These are phyloP conservation scores for Nineta flava DNA, from an alignment of 2,888 invertebrate genomes.

Conservation along the genomic window DNA sequence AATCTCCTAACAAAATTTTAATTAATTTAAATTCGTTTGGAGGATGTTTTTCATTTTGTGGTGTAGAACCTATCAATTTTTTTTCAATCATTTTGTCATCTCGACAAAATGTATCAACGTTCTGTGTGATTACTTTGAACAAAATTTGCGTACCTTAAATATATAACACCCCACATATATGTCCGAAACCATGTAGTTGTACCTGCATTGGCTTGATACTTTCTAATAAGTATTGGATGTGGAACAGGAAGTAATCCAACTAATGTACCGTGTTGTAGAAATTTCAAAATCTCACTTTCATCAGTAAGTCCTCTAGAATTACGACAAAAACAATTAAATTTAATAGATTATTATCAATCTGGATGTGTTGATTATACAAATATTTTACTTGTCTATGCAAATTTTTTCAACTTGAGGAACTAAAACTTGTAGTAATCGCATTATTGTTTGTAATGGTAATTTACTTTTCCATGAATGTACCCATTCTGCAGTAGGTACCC, in stretches of 20 bases:
- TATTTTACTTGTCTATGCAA: constrained; percentile 88
- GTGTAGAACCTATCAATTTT: no score
- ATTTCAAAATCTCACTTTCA: constrained; percentile 97
- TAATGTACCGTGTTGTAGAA: constrained; percentile 94
- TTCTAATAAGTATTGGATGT: constrained; percentile 95
- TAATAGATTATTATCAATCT: not conserved
- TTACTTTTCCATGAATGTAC: constrained; percentile 93
- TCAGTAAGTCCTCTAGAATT: constrained; percentile 80
- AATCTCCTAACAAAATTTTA: not conserved
- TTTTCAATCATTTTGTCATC: no score
- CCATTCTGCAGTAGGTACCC: constrained; percentile 95
- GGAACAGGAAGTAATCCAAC: constrained; percentile 96
- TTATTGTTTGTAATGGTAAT: constrained; percentile 95
- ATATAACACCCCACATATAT: constrained; percentile 99
- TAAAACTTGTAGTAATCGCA: constrained; percentile 92
- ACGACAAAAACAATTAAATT: not conserved
- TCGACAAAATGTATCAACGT: not conserved
- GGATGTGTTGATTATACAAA: constrained; percentile 1
- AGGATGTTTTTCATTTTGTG: no score
- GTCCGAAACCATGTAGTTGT: constrained; percentile 99
- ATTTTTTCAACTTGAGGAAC: constrained; percentile 99
- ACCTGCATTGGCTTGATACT: constrained; percentile 97
- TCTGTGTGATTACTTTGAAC: no score
- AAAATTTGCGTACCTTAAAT: constrained; percentile 86
- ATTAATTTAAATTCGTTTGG: no score